Conservation (phyloP, 2,113 vertebrate genomes). For the Phrynosoma blainvillii region DNA sequence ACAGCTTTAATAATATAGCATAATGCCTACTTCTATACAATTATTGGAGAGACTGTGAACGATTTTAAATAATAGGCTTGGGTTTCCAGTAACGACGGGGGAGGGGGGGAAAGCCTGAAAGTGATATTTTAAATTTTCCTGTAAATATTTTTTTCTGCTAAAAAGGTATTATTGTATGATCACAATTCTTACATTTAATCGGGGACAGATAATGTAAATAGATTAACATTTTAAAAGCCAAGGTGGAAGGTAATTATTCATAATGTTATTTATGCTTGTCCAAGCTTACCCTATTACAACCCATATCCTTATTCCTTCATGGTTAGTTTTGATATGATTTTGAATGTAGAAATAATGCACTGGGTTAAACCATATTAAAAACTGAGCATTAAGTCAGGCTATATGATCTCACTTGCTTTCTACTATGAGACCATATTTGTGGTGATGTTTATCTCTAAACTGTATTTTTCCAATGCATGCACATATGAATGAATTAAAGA, state of each 20-base stretch:
- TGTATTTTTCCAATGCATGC: background rate
- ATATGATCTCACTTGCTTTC: background rate
- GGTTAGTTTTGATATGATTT: constrained; percentile 42
- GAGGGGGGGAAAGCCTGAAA: constrained; percentile 66
- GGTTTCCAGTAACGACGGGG: constrained; percentile 77
- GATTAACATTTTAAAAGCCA: constrained; percentile 62
- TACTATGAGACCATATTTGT: background rate
- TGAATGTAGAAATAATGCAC: background rate
- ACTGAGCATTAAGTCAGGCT: background rate
- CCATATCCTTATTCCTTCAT: constrained; percentile 40
- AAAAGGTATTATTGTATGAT: constrained; percentile 66
- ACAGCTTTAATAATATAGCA: constrained; percentile 97
- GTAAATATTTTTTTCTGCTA: constrained; percentile 83
- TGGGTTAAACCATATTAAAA: constrained; percentile 30
- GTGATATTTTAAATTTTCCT: constrained; percentile 78
- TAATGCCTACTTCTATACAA: constrained; percentile 91
- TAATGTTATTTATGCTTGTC: constrained; percentile 64
- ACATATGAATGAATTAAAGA: constrained; percentile 37
- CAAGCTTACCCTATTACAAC: constrained; percentile 65
- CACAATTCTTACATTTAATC: constrained; percentile 64
- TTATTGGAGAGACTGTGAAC: constrained; percentile 89
- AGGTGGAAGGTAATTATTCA: constrained; percentile 65
- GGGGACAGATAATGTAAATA: constrained; percentile 46
- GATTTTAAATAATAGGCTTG: constrained; percentile 87
- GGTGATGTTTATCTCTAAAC: background rate